These are phyloP conservation scores for Aplocera efformata DNA, from an alignment of 2,888 invertebrate genomes.

Conservation along the genomic window DNA sequence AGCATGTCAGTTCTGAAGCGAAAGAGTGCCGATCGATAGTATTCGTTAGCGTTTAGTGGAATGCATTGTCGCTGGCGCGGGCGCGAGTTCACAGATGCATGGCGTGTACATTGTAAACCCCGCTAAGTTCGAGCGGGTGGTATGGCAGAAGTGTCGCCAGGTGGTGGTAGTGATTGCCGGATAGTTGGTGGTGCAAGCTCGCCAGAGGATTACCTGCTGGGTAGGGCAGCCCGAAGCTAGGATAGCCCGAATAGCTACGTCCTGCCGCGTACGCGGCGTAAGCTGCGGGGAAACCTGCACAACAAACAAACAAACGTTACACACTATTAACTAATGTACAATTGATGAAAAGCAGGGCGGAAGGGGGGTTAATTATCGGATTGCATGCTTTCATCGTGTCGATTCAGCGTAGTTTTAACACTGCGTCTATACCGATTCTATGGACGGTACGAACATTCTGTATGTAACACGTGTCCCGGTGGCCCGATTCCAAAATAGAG, in stretches of 20 bases:
- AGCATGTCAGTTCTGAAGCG: slow-evolving; percentile 55
- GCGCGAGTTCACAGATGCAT: slow-evolving; percentile 88
- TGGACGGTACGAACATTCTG: slow-evolving; percentile 46
- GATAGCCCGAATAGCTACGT: slow-evolving; percentile 98
- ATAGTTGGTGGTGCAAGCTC: slow-evolving; percentile 88
- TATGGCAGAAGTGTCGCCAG: slow-evolving; percentile 82
- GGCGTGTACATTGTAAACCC: slow-evolving; percentile 87
- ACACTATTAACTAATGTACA: slow-evolving; percentile 30
- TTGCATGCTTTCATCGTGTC: slow-evolving; percentile 52
- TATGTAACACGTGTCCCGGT: slow-evolving; percentile 54
- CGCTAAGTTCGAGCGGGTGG: slow-evolving; percentile 84
- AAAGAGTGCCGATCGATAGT: slow-evolving; percentile 53
- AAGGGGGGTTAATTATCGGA: slow-evolving; percentile 48
- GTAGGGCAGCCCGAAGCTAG: slow-evolving; percentile 98
- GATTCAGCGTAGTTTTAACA: slow-evolving; percentile 37
- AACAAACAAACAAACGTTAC: slow-evolving; percentile 61
- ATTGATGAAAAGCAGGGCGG: slow-evolving; percentile 41
- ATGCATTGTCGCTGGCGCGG: slow-evolving; percentile 75
- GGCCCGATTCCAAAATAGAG: slow-evolving; percentile 67
- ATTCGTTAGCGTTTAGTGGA: slow-evolving; percentile 69
- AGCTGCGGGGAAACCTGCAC: slow-evolving; percentile 95
- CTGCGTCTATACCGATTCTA: slow-evolving; percentile 41
- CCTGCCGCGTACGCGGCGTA: slow-evolving; percentile 98
- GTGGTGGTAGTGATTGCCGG: slow-evolving; percentile 82
- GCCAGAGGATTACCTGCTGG: slow-evolving; percentile 96